A percentile compares a stretch with the other conserved stretches of the same genome.
Conservation (phyloP, 2,888 invertebrate genomes). For the Euphydryas editha region DNA sequence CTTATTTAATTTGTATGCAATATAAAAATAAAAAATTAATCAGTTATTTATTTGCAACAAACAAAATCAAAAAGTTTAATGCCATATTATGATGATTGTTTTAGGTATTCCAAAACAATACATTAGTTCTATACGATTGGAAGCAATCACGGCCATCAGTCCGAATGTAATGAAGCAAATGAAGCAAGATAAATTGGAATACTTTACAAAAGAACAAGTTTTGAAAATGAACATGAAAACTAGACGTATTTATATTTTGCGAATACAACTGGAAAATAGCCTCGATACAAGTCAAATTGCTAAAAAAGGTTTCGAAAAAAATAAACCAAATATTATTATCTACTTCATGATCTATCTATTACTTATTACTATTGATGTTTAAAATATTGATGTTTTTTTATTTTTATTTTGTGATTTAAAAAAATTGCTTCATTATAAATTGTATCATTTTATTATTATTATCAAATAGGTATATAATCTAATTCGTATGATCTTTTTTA, state of each 20-base stretch:
- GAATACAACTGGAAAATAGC: slow-evolving; percentile 66
- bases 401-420: too few relatives aligned
- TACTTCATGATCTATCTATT: slow-evolving; percentile 24
- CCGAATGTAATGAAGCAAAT: slow-evolving; percentile 62
- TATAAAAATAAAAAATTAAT: too few relatives aligned
- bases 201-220: slow-evolving; percentile 72
- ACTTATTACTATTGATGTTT: slow-evolving; percentile 10
- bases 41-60: slow-evolving; percentile 1
- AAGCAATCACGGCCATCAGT: slow-evolving; percentile 67
- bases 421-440: too few relatives aligned
- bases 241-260: slow-evolving; percentile 66
- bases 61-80: background rate
- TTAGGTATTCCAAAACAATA: slow-evolving; percentile 64
- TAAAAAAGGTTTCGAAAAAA: slow-evolving; percentile 41
- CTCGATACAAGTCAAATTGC: slow-evolving; percentile 64
- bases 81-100: slow-evolving; percentile 25
- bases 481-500: too few relatives aligned
- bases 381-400: background rate
- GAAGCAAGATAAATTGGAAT: slow-evolving; percentile 62
- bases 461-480: too few relatives aligned
- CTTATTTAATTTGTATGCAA: too few relatives aligned
- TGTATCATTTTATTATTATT: too few relatives aligned
- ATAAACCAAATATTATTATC: slow-evolving; percentile 18
- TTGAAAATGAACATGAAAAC: slow-evolving; percentile 65
- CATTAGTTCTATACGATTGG: slow-evolving; percentile 67